phyloP scores from a whole-genome alignment of 2,113 vertebrate species.

The Pimephales promelas region DNA sequence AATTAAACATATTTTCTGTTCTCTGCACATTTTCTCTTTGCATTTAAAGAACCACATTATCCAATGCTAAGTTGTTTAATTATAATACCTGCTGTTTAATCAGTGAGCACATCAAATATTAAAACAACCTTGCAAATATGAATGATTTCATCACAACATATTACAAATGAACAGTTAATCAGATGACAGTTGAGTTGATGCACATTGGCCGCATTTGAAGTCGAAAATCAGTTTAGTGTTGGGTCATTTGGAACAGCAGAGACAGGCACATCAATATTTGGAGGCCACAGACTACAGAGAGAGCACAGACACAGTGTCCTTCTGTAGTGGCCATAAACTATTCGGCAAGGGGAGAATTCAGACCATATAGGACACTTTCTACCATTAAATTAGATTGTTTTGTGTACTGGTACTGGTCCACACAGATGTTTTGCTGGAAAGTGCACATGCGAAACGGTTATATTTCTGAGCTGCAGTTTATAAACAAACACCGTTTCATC shows the following conservation, averaged over 20 bases:
- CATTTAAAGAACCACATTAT: not conserved
- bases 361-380: not conserved
- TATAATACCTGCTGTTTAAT: slow-evolving; percentile 1
- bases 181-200: not conserved
- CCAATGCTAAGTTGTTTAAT: not conserved
- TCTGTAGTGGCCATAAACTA: not conserved
- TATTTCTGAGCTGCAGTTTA: too few relatives aligned
- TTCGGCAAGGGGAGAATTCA: not conserved
- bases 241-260: slow-evolving; percentile 58
- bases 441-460: too few relatives aligned
- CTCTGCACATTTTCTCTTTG: not conserved
- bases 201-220: slow-evolving; percentile 55
- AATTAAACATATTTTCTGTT: slow-evolving; percentile 67
- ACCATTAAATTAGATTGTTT: too few relatives aligned
- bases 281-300: slow-evolving; percentile 54
- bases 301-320: not conserved
- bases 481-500: too few relatives aligned
- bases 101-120: not conserved
- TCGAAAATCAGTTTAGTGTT: slow-evolving; percentile 63
- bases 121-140: slow-evolving; percentile 4
- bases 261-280: slow-evolving; percentile 58
- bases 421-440: too few relatives aligned
- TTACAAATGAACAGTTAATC: not conserved
- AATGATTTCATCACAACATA: slow-evolving; percentile 16
- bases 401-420: too few relatives aligned